Evolutionary conservation across 1,140 invertebrate genomes (phyloP).

Genomic region (Riptortus pedestris): DNA sequence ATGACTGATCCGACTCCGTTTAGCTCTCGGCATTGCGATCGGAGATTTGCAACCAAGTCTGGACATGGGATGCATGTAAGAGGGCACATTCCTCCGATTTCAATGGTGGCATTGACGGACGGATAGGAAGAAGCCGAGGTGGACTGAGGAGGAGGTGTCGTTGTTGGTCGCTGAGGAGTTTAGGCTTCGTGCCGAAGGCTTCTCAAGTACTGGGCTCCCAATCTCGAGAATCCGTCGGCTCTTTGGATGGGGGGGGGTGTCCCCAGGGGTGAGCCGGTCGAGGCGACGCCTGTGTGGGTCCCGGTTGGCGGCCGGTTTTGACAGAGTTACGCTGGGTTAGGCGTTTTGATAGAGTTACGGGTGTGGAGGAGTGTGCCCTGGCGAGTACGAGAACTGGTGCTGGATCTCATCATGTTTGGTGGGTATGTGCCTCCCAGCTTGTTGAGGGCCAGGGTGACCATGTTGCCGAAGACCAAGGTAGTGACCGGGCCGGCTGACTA

Average conservation of each 20-base stretch:
- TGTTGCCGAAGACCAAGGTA: neutral
- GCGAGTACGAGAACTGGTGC: neutral
- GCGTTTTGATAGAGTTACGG: too few relatives aligned
- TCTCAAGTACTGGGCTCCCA: neutral
- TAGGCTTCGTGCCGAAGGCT: too few relatives aligned
- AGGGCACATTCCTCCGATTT: neutral
- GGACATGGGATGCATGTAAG: neutral
- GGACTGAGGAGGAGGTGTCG: neutral
- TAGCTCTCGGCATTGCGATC: neutral
- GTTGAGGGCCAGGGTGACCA: neutral
- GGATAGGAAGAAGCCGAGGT: neutral
- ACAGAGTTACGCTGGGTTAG: neutral
- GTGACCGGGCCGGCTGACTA: too few relatives aligned
- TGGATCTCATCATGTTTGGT: neutral
- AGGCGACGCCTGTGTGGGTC: neutral
- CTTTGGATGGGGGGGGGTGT: neutral
- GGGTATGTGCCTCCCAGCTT: neutral
- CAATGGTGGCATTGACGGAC: neutral
- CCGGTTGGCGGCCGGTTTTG: neutral
- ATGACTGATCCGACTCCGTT: neutral
- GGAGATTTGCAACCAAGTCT: neutral
- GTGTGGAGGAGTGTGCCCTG: too few relatives aligned
- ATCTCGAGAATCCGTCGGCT: neutral
- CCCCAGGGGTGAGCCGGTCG: neutral
- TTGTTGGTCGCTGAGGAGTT: too few relatives aligned